phyloP scores from a whole-genome alignment of 2,797 vertebrate species.

The Mormyrops boulengeri region DNA sequence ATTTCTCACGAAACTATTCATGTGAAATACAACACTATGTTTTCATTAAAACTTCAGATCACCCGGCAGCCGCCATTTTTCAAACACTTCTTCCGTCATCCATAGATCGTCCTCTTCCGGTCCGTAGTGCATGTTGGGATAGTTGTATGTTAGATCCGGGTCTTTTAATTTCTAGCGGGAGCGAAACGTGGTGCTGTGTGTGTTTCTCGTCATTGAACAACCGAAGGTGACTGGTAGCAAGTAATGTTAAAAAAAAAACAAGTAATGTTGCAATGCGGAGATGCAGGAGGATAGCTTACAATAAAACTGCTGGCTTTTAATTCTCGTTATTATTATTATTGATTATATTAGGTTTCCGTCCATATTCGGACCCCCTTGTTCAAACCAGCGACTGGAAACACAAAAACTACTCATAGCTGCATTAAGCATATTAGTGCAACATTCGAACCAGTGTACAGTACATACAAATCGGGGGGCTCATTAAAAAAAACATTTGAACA shows the following conservation, averaged over 20 bases:
- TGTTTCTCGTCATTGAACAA: background rate
- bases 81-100: background rate
- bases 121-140: background rate
- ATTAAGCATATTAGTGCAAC: background rate
- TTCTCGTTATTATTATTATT: background rate
- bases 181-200: background rate
- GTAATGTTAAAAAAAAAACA: background rate
- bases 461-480: background rate
- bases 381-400: background rate
- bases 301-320: background rate
- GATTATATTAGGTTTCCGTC: background rate
- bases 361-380: background rate
- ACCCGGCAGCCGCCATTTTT: background rate
- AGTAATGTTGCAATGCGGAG: background rate
- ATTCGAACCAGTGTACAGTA: background rate
- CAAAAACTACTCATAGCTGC: background rate
- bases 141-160: background rate
- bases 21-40: background rate
- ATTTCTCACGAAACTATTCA: background rate
- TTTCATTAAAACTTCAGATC: background rate
- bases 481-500: background rate
- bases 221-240: background rate
- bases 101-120: background rate
- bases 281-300: background rate
- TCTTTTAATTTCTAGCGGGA: background rate